These are phyloP conservation scores for Hippocampus barbouri DNA, from an alignment of 2,113 vertebrate species.

Conservation along the genomic window DNA sequence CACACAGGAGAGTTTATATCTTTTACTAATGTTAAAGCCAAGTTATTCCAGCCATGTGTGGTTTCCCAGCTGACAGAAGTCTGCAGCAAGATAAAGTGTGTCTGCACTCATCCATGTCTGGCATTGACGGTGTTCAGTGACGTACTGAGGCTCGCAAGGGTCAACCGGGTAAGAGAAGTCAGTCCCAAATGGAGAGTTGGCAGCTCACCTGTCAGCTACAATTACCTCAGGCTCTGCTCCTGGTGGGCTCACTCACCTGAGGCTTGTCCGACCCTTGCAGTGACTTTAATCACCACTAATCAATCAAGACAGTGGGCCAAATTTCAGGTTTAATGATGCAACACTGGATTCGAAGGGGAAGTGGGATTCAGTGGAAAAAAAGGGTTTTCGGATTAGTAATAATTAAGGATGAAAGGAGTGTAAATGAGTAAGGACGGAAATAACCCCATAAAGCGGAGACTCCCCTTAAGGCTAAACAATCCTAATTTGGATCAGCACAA, in stretches of 20 bases:
- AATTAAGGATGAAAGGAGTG: not conserved
- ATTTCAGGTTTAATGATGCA: slow-evolving; percentile 37
- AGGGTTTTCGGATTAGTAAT: not conserved
- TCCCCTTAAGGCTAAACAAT: not conserved
- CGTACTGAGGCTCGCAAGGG: slow-evolving; percentile 7
- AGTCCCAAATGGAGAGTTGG: slow-evolving; percentile 29
- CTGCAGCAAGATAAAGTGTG: not conserved
- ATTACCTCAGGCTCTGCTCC: slow-evolving; percentile 33
- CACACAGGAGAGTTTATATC: slow-evolving; percentile 30
- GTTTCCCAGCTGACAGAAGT: slow-evolving; percentile 13
- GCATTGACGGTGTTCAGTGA: slow-evolving; percentile 18
- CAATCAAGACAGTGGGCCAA: slow-evolving; percentile 12
- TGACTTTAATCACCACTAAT: slow-evolving; percentile 50
- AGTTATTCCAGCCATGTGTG: slow-evolving; percentile 34
- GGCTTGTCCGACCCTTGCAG: slow-evolving; percentile 42
- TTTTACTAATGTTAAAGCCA: slow-evolving; percentile 42
- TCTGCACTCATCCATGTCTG: not conserved
- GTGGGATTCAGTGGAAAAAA: not conserved
- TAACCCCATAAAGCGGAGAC: not conserved
- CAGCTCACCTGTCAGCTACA: slow-evolving; percentile 31
- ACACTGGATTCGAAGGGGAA: not conserved
- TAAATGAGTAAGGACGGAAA: slow-evolving; percentile 1
- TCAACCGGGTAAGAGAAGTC: slow-evolving; percentile 43
- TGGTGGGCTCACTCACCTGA: slow-evolving; percentile 50
- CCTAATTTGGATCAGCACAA: not conserved